Percentiles rank a stretch among this genome's conserved stretches.
These are phyloP conservation scores for Vimba vimba DNA, from an alignment of 2,113 vertebrate genomes.

Conservation along the genomic window DNA sequence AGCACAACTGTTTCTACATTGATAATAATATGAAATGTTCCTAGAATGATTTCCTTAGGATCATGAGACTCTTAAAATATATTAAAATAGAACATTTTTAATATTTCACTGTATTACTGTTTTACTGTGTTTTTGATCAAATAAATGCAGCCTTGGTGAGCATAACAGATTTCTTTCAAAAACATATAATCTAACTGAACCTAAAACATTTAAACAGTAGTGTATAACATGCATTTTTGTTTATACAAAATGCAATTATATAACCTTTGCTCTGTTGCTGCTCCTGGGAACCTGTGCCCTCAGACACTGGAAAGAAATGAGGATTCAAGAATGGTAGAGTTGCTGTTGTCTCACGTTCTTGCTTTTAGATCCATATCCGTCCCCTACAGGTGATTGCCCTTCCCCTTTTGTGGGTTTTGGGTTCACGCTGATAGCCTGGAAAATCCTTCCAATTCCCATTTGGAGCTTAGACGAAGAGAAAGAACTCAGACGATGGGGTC, in stretches of 20 bases:
- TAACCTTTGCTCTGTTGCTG: background rate
- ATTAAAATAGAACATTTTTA: no score
- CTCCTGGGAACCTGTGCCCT: background rate
- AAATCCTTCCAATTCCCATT: slow-evolving; percentile 3
- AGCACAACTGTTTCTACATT: background rate
- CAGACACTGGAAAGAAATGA: background rate
- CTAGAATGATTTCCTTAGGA: background rate
- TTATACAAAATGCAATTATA: background rate
- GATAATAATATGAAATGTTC: background rate
- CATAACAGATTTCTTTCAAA: background rate
- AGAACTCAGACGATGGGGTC: slow-evolving; percentile 31
- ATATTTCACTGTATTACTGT: background rate
- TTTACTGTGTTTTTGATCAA: background rate
- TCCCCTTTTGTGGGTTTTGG: slow-evolving; percentile 24
- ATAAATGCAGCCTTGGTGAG: background rate
- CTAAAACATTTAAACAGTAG: background rate
- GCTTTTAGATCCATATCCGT: slow-evolving; percentile 39
- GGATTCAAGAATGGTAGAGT: background rate
- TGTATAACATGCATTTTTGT: background rate
- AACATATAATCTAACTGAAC: background rate
- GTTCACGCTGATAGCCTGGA: background rate
- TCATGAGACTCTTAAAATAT: background rate
- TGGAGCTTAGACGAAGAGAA: slow-evolving; percentile 15
- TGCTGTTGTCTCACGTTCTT: slow-evolving; percentile 11
- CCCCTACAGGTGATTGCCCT: slow-evolving; percentile 32